Percentiles rank a stretch among this genome's conserved stretches.
Evolutionary conservation across 1,140 invertebrate genomes (phyloP).

Genomic region (Watersipora subatra): DNA sequence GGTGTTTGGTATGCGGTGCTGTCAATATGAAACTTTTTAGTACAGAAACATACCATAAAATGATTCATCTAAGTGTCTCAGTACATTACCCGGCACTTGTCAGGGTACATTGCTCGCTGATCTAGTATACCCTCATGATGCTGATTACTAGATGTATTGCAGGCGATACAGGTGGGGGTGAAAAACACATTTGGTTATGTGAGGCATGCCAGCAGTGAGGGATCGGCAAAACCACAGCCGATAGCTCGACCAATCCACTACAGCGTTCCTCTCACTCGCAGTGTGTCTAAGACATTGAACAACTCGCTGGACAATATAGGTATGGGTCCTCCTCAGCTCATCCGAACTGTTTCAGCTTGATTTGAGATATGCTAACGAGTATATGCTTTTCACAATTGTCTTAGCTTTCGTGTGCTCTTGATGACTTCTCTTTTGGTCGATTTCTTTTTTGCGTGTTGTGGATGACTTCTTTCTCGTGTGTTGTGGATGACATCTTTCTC

Average conservation of each 20-base stretch:
- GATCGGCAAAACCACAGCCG: conserved; percentile 51
- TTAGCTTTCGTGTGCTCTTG: background rate
- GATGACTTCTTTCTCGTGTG: too few species aligned
- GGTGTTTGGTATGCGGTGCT: too few species aligned
- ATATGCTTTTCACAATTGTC: background rate
- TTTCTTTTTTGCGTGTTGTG: too few species aligned
- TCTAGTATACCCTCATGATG: background rate
- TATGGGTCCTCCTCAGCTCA: background rate
- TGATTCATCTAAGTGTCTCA: too few species aligned
- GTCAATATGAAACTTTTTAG: too few species aligned
- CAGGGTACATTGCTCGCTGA: background rate
- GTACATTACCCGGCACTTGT: too few species aligned
- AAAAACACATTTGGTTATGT: conserved; percentile 91
- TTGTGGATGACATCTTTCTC: too few species aligned
- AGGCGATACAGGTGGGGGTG: conserved; percentile 55
- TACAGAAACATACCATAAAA: too few species aligned
- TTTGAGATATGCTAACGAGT: too few species aligned
- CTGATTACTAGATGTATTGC: background rate
- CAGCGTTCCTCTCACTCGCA: conserved; percentile 48
- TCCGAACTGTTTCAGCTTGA: too few species aligned
- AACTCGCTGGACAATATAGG: background rate
- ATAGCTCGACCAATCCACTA: conserved; percentile 64
- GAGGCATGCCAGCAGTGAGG: conserved; percentile 37
- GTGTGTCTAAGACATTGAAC: conserved; percentile 32
- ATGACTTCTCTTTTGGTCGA: background rate